These are phyloP conservation scores for Climacteris rufus DNA, from an alignment of 2,113 vertebrate genomes.

Conservation along the genomic window DNA sequence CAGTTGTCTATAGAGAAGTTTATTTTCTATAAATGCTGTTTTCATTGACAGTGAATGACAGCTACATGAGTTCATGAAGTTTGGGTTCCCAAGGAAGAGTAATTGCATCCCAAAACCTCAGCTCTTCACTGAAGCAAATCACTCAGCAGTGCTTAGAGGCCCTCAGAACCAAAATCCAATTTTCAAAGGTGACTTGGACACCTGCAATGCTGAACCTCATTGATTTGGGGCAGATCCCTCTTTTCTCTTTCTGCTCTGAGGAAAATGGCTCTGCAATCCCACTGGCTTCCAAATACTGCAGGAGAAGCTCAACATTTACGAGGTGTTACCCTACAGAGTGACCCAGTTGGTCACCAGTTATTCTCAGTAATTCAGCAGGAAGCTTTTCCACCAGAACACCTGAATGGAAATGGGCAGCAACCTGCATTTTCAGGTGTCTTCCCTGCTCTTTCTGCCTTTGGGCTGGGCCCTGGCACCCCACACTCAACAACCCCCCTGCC, in stretches of 20 bases:
- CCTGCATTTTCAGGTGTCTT: background rate
- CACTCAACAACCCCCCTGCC: background rate
- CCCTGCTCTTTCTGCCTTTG: background rate
- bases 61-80: background rate
- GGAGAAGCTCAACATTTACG: fast-evolving
- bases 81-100: background rate
- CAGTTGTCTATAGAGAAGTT: background rate
- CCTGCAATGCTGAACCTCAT: background rate
- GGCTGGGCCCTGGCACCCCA: background rate
- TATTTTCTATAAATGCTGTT: background rate
- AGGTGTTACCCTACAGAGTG: fast-evolving
- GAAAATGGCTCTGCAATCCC: background rate
- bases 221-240: background rate
- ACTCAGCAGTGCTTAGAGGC: background rate
- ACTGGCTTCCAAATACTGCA: background rate
- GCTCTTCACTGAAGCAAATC: background rate
- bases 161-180: background rate
- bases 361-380: background rate
- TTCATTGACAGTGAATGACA: background rate
- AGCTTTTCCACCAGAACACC: background rate
- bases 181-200: background rate
- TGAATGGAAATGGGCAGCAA: background rate
- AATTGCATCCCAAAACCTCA: background rate
- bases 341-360: background rate
- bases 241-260: background rate